Evolutionary conservation across 2,888 invertebrate genomes (phyloP).

Genomic region (Amiota mariae): DNA sequence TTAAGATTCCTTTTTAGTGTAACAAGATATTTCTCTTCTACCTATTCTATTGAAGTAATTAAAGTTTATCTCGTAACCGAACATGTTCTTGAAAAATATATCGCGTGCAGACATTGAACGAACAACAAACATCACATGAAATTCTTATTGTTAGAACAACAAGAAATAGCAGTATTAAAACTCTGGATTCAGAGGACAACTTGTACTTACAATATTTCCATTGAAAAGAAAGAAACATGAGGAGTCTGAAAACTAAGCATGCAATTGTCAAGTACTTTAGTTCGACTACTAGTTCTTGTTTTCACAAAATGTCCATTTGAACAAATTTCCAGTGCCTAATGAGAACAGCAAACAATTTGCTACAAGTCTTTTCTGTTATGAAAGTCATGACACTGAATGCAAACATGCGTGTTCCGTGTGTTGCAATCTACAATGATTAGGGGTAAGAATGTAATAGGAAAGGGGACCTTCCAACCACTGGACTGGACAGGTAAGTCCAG

Average conservation of each 20-base stretch:
- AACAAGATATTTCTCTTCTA: too few species aligned
- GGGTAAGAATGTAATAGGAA: too few species aligned
- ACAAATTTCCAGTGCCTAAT: slow-evolving; percentile 27
- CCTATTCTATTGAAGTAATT: too few species aligned
- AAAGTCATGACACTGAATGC: slow-evolving; percentile 19
- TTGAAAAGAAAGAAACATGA: slow-evolving; percentile 1
- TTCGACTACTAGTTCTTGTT: too few species aligned
- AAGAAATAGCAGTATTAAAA: background rate
- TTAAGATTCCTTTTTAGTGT: too few species aligned
- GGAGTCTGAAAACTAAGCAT: background rate
- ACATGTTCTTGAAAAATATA: slow-evolving; percentile 21
- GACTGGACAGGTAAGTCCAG: too few species aligned
- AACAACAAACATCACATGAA: slow-evolving; percentile 17
- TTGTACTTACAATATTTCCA: slow-evolving; percentile 20
- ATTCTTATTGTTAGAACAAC: background rate
- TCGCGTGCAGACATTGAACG: slow-evolving; percentile 24
- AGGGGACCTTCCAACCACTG: too few species aligned
- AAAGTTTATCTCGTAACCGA: background rate
- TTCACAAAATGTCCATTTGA: background rate
- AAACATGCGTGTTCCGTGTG: slow-evolving; percentile 22
- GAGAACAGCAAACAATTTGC: slow-evolving; percentile 23
- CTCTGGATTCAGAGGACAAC: slow-evolving; percentile 36
- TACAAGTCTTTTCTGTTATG: slow-evolving; percentile 1
- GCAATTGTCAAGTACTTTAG: slow-evolving; percentile 31
- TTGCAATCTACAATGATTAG: too few species aligned